Evolutionary conservation across 2,113 vertebrate species (phyloP).

Genomic region (Sminthopsis crassicaudata): DNA sequence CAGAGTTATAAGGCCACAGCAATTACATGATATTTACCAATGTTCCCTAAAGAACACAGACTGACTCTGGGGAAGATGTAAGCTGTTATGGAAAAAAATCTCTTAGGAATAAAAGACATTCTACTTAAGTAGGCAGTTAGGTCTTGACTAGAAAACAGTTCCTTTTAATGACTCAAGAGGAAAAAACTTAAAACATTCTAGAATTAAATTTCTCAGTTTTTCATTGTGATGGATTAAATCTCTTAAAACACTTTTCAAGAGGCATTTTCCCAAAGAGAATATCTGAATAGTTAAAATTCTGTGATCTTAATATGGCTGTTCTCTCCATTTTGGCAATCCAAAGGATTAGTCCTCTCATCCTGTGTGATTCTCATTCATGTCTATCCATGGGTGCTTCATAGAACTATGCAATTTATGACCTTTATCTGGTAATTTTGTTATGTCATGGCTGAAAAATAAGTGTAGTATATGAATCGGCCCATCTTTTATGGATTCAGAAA

Average conservation of each 20-base stretch:
- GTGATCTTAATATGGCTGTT: not conserved
- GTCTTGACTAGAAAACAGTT: slow-evolving; percentile 47
- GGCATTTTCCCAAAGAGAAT: not conserved
- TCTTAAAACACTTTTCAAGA: not conserved
- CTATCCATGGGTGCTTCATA: not conserved
- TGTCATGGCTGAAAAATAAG: not conserved
- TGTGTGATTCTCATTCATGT: not conserved
- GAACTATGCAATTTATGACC: not conserved
- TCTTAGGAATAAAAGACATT: slow-evolving; percentile 44
- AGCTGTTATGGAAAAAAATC: slow-evolving; percentile 52
- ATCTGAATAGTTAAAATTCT: not conserved
- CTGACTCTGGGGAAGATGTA: slow-evolving; percentile 52
- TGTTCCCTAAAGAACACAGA: slow-evolving; percentile 57
- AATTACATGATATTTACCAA: not conserved
- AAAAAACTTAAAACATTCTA: slow-evolving; percentile 36
- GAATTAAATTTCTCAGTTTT: not conserved
- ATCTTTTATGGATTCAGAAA: not conserved
- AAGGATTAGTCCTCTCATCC: not conserved
- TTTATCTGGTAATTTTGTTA: not conserved
- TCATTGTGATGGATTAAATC: not conserved
- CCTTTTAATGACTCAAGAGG: slow-evolving; percentile 46
- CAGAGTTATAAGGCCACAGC: slow-evolving; percentile 25
- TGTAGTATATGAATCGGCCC: not conserved
- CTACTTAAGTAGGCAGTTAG: slow-evolving; percentile 21
- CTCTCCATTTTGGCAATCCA: not conserved